These are phyloP conservation scores for Philonicus albiceps DNA, from an alignment of 2,888 invertebrate genomes.

Conservation along the genomic window DNA sequence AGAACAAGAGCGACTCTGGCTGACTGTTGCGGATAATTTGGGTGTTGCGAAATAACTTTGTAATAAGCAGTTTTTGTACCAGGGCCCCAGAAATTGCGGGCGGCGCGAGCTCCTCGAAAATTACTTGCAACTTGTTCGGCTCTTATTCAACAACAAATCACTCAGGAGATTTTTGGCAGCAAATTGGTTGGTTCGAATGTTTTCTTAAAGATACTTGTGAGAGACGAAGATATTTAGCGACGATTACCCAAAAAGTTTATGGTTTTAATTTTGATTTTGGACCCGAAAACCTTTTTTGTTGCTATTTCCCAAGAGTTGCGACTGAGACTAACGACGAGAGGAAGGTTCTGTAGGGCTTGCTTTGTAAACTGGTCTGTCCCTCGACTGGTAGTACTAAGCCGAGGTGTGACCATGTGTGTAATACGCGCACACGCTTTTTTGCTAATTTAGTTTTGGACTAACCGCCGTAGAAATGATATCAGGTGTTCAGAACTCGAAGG, in stretches of 20 bases:
- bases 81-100: neutral
- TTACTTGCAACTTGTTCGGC: conserved; percentile 25
- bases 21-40: neutral
- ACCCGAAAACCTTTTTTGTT: neutral
- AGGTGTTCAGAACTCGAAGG: neutral
- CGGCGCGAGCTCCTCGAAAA: neutral
- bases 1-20: neutral
- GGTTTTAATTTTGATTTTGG: neutral
- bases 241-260: neutral
- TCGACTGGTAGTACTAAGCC: neutral
- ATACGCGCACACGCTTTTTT: conserved; percentile 7
- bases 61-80: conserved; percentile 30
- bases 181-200: neutral
- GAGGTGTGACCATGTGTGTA: neutral
- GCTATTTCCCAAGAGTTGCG: neutral
- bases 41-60: conserved; percentile 29
- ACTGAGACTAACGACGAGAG: neutral
- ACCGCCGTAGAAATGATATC: conserved; percentile 41
- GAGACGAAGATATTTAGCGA: neutral
- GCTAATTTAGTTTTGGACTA: conserved; percentile 30
- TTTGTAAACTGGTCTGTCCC: too few relatives aligned
- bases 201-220: neutral
- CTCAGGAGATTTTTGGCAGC: neutral
- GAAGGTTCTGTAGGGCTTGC: neutral
- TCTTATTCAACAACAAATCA: neutral